phyloP scores from a whole-genome alignment of 2,797 vertebrate species.

The Liparis tanakae region DNA sequence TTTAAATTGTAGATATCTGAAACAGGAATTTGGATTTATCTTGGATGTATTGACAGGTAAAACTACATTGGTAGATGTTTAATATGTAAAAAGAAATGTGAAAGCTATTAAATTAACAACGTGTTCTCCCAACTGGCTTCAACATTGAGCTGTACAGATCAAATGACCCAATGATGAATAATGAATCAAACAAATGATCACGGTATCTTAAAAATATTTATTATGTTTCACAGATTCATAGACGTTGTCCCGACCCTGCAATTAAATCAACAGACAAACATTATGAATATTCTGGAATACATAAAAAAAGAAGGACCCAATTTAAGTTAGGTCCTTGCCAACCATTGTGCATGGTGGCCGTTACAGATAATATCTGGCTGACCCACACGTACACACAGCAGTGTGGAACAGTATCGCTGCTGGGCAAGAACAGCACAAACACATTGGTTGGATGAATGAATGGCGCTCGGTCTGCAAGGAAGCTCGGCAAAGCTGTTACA shows the following conservation, averaged over 20 bases:
- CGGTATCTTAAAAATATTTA: slow-evolving; percentile 67
- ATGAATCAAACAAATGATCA: slow-evolving; percentile 34
- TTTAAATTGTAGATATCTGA: neutral
- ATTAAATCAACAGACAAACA: slow-evolving; percentile 44
- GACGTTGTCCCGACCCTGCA: slow-evolving; percentile 3
- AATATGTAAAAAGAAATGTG: neutral
- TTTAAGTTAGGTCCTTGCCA: neutral
- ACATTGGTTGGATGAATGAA: neutral
- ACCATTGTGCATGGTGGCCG: slow-evolving; percentile 17
- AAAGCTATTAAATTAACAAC: neutral
- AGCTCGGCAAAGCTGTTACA: slow-evolving; percentile 31
- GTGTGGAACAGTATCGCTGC: neutral
- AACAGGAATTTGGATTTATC: neutral
- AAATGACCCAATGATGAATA: neutral
- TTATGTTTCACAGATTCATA: slow-evolving; percentile 47
- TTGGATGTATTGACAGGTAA: neutral
- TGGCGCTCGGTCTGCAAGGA: slow-evolving; percentile 1
- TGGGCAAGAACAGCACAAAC: slow-evolving; percentile 18
- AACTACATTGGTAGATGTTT: neutral
- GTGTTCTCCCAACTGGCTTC: neutral
- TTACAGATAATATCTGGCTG: slow-evolving; percentile 25
- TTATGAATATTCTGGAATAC: slow-evolving; percentile 46
- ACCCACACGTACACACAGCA: neutral
- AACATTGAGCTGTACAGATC: neutral
- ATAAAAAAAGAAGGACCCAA: slow-evolving; percentile 39